Conservation (phyloP, 92 coral and sea anemone species). For the Porites evermanni region DNA sequence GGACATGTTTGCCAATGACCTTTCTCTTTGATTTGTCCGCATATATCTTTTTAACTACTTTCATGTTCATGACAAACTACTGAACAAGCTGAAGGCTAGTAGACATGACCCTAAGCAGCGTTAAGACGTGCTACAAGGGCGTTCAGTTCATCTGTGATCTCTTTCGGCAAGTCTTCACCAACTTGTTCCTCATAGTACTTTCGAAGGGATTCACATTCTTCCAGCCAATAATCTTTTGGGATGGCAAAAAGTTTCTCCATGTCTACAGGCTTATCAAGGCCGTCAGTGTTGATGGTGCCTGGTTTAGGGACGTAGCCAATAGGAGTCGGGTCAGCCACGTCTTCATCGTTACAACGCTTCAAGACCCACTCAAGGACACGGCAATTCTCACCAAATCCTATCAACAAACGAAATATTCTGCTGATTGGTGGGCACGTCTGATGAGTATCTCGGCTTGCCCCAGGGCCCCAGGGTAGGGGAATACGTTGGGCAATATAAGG, state of each 20-base stretch:
- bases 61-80: neutral
- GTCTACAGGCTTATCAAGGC: slow-evolving; percentile 64
- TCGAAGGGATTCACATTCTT: slow-evolving; percentile 63
- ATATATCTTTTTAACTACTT: neutral
- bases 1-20: no score
- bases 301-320: slow-evolving; percentile 89
- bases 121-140: slow-evolving; percentile 85
- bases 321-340: slow-evolving; percentile 74
- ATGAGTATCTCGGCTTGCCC: no score
- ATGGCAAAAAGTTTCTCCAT: slow-evolving; percentile 76
- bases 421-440: no score
- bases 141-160: slow-evolving; percentile 68
- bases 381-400: slow-evolving; percentile 97
- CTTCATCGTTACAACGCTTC: slow-evolving; percentile 84
- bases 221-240: slow-evolving; percentile 92
- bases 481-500: no score
- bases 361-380: slow-evolving; percentile 96
- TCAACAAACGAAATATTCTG: neutral
- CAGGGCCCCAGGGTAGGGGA: no score
- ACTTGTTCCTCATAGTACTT: slow-evolving; percentile 87
- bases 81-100: neutral
- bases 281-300: slow-evolving; percentile 79
- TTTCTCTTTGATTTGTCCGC: neutral
- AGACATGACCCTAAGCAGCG: slow-evolving; percentile 12
- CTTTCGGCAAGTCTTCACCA: slow-evolving; percentile 79